These are phyloP conservation scores for Linnaemya vulpina DNA, from an alignment of 2,888 invertebrate genomes.

Conservation along the genomic window DNA sequence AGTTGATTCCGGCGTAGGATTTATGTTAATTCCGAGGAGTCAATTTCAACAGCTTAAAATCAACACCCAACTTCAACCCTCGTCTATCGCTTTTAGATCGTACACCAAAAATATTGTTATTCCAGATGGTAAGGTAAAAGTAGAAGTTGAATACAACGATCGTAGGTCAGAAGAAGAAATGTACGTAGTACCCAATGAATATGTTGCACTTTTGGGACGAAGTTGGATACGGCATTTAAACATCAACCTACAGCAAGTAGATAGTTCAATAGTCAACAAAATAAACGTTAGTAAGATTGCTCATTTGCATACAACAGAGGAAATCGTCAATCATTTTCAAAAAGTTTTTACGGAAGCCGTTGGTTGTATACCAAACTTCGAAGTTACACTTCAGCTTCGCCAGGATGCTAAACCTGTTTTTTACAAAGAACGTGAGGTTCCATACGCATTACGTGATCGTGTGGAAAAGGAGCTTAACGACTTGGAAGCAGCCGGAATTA, in stretches of 20 bases:
- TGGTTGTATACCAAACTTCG: slow-evolving; percentile 39
- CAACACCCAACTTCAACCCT: neutral
- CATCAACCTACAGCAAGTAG: slow-evolving; percentile 32
- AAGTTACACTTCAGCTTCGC: slow-evolving; percentile 42
- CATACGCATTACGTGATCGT: slow-evolving; percentile 42
- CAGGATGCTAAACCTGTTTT: slow-evolving; percentile 28
- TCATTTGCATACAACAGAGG: neutral
- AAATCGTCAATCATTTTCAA: slow-evolving; percentile 14
- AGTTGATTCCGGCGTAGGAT: neutral
- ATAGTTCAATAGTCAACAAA: neutral
- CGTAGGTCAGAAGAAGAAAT: slow-evolving; percentile 24
- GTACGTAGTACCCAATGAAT: slow-evolving; percentile 47
- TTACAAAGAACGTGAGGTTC: slow-evolving; percentile 58
- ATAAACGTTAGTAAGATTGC: too few relatives aligned
- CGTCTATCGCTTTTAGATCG: slow-evolving; percentile 26
- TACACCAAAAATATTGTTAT: slow-evolving; percentile 7
- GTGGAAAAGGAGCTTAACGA: slow-evolving; percentile 36
- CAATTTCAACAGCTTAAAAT: neutral
- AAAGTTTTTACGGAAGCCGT: slow-evolving; percentile 47
- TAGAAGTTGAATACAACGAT: slow-evolving; percentile 47
- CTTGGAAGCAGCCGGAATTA: slow-evolving; percentile 11
- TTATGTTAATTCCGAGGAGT: slow-evolving; percentile 10
- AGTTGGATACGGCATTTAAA: slow-evolving; percentile 51
- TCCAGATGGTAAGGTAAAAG: slow-evolving; percentile 42
- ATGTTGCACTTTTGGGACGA: slow-evolving; percentile 50